A percentile compares a stretch with the other conserved stretches of the same genome.
phyloP scores from a whole-genome alignment of 2,113 vertebrate species.

The Perccottus glenii region DNA sequence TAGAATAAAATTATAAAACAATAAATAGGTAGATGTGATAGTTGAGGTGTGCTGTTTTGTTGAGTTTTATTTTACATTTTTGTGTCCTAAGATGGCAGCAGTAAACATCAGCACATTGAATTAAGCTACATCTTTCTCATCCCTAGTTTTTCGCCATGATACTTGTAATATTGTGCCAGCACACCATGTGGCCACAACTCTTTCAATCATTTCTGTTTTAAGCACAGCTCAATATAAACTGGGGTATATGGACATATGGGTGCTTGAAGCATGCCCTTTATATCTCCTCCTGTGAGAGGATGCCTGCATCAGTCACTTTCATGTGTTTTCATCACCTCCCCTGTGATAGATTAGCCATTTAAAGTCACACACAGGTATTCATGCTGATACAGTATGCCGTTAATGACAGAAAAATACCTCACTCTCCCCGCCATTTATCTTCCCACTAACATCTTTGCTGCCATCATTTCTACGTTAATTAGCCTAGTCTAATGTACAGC shows the following conservation, averaged over 20 bases:
- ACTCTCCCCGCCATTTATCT: constrained; percentile 45
- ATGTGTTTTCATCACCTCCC: constrained; percentile 41
- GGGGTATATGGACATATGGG: neutral
- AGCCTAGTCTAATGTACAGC: constrained; percentile 55
- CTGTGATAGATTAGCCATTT: constrained; percentile 38
- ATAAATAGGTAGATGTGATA: neutral
- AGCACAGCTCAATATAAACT: constrained; percentile 3
- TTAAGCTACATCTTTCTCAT: neutral
- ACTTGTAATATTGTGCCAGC: constrained; percentile 1
- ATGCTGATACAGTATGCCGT: constrained; percentile 25
- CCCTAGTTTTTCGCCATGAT: neutral
- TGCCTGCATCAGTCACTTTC: constrained; percentile 26
- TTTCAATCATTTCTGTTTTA: neutral
- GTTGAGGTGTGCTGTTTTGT: neutral
- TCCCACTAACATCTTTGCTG: constrained; percentile 27
- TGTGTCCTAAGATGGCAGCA: too few species aligned
- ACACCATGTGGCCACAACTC: neutral
- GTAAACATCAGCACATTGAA: neutral
- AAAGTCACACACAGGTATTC: constrained; percentile 37
- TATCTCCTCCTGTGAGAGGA: neutral
- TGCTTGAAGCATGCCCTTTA: constrained; percentile 11
- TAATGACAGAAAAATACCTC: constrained; percentile 51
- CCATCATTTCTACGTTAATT: constrained; percentile 62
- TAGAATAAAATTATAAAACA: neutral
- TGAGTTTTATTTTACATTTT: too few species aligned